Evolutionary conservation across 1,140 invertebrate species (phyloP).

Genomic region (Sitophilus oryzae): DNA sequence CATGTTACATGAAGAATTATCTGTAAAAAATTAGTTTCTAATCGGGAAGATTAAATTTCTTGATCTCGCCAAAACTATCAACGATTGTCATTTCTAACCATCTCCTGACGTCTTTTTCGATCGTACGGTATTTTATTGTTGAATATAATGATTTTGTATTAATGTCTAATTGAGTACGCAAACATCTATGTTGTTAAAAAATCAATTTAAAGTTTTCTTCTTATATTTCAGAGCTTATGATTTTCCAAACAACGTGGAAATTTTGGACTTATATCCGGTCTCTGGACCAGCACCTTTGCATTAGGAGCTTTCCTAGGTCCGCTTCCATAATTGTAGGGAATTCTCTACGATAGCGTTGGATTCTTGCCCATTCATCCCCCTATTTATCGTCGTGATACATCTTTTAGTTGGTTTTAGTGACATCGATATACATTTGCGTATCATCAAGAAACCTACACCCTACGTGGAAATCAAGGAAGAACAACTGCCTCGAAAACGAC

Average conservation of each 20-base stretch:
- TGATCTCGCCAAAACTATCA: too few species aligned
- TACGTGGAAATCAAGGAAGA: constrained; percentile 40
- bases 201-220: neutral
- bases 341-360: constrained; percentile 67
- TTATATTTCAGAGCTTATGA: constrained; percentile 54
- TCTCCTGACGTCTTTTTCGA: too few species aligned
- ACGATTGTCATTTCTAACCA: too few species aligned
- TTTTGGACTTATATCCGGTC: constrained; percentile 77
- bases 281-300: constrained; percentile 82
- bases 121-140: too few species aligned
- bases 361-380: constrained; percentile 63
- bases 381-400: constrained; percentile 66
- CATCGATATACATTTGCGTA: constrained; percentile 32
- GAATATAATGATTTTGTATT: too few species aligned
- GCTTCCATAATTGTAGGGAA: constrained; percentile 69
- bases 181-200: too few species aligned
- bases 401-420: constrained; percentile 50
- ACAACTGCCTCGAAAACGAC: constrained; percentile 35
- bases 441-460: constrained; percentile 8
- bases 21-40: too few species aligned
- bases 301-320: constrained; percentile 79
- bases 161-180: too few species aligned
- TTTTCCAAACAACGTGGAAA: constrained; percentile 73
- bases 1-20: too few species aligned
- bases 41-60: too few species aligned